Conservation (phyloP, 2,888 invertebrate genomes). For the Scaptomyza tumidula region DNA sequence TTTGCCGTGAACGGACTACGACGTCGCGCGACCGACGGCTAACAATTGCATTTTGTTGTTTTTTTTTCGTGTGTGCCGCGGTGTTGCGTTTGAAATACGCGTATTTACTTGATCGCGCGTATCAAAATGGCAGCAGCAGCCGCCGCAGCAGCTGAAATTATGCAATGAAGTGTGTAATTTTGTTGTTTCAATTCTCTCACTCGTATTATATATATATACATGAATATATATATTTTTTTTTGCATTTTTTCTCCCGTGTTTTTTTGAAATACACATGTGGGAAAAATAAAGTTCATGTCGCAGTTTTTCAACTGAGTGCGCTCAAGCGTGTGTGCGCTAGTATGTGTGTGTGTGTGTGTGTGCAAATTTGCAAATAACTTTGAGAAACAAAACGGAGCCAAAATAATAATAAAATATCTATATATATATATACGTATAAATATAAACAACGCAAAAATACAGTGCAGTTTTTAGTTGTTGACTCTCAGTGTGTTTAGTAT, state of each 20-base stretch:
- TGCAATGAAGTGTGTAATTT: conserved; percentile 65
- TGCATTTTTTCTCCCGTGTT: conserved; percentile 21
- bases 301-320: conserved; percentile 24
- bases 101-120: conserved; percentile 61
- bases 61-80: conserved; percentile 57
- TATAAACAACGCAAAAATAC: conserved; percentile 57
- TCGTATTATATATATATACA: conserved; percentile 2
- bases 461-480: conserved; percentile 47
- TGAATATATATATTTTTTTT: conserved; percentile 23
- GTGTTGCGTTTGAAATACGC: conserved; percentile 63
- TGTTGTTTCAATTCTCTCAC: conserved; percentile 31
- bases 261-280: conserved; percentile 40
- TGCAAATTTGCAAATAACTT: conserved; percentile 28
- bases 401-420: conserved; percentile 26
- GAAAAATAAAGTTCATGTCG: conserved; percentile 45
- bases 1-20: conserved; percentile 58
- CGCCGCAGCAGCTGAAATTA: conserved; percentile 60
- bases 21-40: conserved; percentile 57
- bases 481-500: conserved; percentile 4
- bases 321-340: conserved; percentile 12
- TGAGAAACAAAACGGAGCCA: conserved; percentile 27
- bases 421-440: conserved; percentile 48
- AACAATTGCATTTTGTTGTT: conserved; percentile 60
- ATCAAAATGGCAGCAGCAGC: conserved; percentile 64
- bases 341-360: conserved; percentile 17